Evolutionary conservation across 2,888 invertebrate species (phyloP), one percentile per base, ranked within the genome.

Genomic region (Adela reaumurella): DNA sequence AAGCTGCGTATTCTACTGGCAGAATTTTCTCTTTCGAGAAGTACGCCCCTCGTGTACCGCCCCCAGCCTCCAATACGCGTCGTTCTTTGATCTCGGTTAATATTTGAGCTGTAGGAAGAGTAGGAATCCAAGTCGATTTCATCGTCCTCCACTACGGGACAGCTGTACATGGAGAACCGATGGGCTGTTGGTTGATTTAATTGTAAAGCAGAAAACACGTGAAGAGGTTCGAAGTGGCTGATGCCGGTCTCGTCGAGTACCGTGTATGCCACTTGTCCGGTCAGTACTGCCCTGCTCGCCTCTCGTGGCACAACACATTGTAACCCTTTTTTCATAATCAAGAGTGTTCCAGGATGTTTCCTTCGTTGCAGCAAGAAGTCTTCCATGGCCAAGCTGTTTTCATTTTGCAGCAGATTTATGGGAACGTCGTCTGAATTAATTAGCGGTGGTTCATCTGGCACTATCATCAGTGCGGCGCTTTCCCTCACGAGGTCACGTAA

Each of bases 241-340:
- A 90, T 84, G 19, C 91, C 90, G 54, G 81, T 84, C 65, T 91
- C 90, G 58, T 90, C 90, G 3, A 91, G 81, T 8, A 90, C 84
- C 11, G 88, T 86, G 61, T 90, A 91, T 1, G 89, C 83, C 1
- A 89, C 83, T 67, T 89, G 82, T 2, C 90, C 90, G 1, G 87
- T 87, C 10, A 90, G 67, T 1, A 90, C 89, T 17, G 86, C 84
- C 28, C 88, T 81, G 49, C 88, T 85, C 0, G 88, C 87, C 65
- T 90, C 90, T 48, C 87, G 81, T 0, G 91, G 91, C 3, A 91
- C 84, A 2, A 91, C 88, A 0, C 88, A 88, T 62, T 90, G 89
- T 43, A 87, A 65, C 5, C 87, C 87, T 59, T 86, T 86, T 56
- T 90, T 88, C 58, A 89, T 82, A 43, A 91, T 88, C 59, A 91